Percentiles rank a stretch among this genome's conserved stretches.
phyloP scores from a whole-genome alignment of 2,797 vertebrate genomes.

The Pipistrellus nathusii region DNA sequence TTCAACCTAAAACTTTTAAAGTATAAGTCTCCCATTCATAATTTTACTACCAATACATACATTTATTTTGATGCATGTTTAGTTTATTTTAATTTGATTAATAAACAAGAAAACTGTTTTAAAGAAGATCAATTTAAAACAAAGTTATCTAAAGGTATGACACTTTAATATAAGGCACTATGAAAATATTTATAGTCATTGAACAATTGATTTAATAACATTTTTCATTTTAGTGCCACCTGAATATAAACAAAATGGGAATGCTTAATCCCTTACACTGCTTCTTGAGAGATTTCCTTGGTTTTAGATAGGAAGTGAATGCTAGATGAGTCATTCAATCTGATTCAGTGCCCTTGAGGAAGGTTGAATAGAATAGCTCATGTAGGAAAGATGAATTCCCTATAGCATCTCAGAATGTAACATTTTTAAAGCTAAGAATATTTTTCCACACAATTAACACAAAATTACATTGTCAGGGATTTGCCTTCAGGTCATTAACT shows the following conservation, averaged over 20 bases:
- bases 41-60: background rate
- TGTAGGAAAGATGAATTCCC: slow-evolving; percentile 70
- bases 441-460: slow-evolving; percentile 82
- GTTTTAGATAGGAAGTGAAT: slow-evolving; percentile 79
- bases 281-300: slow-evolving; percentile 62
- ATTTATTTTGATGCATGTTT: slow-evolving; percentile 3
- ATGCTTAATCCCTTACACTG: slow-evolving; percentile 62
- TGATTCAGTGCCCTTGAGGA: slow-evolving; percentile 74
- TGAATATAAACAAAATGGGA: slow-evolving; percentile 65
- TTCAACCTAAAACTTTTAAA: background rate
- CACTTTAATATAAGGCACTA: background rate
- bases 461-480: slow-evolving; percentile 74
- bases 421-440: slow-evolving; percentile 79
- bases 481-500: slow-evolving; percentile 82
- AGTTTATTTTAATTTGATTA: background rate
- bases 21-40: background rate
- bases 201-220: slow-evolving; percentile 65
- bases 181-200: slow-evolving; percentile 66
- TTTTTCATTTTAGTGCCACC: slow-evolving; percentile 69
- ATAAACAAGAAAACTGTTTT: background rate
- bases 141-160: background rate
- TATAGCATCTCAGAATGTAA: slow-evolving; percentile 65
- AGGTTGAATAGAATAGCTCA: slow-evolving; percentile 68
- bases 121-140: background rate
- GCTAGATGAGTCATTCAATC: slow-evolving; percentile 71